These are phyloP conservation scores for Drosophila carrolli DNA, from an alignment of 1,140 invertebrate species.

Conservation along the genomic window DNA sequence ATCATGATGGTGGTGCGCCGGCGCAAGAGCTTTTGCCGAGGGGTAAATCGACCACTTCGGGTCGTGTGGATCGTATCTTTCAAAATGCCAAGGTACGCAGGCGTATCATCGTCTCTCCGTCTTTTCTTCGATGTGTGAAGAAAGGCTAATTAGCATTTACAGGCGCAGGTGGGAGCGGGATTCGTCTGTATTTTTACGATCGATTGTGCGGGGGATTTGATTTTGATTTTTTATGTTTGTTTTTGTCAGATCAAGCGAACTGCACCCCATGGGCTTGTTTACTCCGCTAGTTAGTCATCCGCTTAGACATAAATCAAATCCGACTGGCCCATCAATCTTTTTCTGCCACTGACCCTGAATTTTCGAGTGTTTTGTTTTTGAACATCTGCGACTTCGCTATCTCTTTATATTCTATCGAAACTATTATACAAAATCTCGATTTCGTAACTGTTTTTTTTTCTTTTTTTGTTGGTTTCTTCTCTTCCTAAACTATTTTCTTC, in stretches of 20 bases:
- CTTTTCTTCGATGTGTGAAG: constrained; percentile 48
- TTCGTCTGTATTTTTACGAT: constrained; percentile 16
- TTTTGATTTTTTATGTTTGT: constrained; percentile 22
- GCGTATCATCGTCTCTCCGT: constrained; percentile 10
- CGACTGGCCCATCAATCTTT: constrained; percentile 47
- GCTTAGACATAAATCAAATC: constrained; percentile 43
- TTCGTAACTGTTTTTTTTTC: constrained; percentile 70
- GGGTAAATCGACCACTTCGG: constrained; percentile 24
- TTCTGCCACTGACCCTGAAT: constrained; percentile 60
- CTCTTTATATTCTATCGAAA: constrained; percentile 23
- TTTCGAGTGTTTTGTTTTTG: constrained; percentile 18
- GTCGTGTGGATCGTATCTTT: constrained; percentile 64
- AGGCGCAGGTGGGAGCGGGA: constrained; percentile 53
- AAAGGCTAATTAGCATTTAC: constrained; percentile 75
- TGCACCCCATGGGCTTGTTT: constrained; percentile 38
- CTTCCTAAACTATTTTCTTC: constrained; percentile 6
- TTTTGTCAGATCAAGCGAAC: neutral
- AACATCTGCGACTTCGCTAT: constrained; percentile 16
- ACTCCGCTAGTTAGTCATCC: constrained; percentile 46
- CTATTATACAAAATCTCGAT: constrained; percentile 61
- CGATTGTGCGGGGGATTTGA: constrained; percentile 35
- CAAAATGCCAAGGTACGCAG: constrained; percentile 65
- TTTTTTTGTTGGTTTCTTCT: constrained; percentile 1
- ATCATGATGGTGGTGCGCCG: constrained; percentile 40
- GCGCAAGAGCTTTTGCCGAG: constrained; percentile 60